Conservation (phyloP, 2,888 invertebrate species). For the Machimus rusticus region DNA sequence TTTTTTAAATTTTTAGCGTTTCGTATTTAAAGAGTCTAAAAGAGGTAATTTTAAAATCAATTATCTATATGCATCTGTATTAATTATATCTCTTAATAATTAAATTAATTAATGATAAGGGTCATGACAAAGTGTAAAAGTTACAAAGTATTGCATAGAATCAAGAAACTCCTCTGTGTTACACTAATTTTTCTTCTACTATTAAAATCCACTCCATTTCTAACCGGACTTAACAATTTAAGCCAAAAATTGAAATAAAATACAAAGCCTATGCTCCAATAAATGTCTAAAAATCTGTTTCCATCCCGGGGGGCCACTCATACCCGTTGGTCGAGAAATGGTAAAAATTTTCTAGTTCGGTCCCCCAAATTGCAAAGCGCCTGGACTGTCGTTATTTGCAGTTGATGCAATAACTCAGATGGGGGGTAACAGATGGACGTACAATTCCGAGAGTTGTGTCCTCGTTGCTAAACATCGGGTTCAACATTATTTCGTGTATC, state of each 20-base stretch:
- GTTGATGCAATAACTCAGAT: slow-evolving; percentile 23
- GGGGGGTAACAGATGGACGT: slow-evolving; percentile 13
- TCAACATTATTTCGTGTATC: slow-evolving; percentile 1
- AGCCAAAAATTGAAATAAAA: background rate
- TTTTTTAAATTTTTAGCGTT: no score
- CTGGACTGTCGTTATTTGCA: slow-evolving; percentile 6
- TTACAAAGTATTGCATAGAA: background rate
- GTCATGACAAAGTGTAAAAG: no score
- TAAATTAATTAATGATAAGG: no score
- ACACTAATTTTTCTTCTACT: background rate
- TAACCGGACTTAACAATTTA: background rate
- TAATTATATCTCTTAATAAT: no score
- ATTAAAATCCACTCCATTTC: background rate
- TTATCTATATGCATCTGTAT: no score
- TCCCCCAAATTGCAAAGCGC: background rate
- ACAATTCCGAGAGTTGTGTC: slow-evolving; percentile 17
- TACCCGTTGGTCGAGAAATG: background rate
- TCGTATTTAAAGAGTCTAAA: no score
- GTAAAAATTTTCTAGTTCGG: background rate
- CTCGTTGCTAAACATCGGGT: background rate
- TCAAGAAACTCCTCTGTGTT: background rate
- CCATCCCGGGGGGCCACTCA: background rate
- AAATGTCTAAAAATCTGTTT: background rate
- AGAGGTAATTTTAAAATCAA: no score
- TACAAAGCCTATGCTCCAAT: background rate